A percentile compares a stretch with the other conserved stretches of the same genome.
phyloP scores from a whole-genome alignment of 2,797 vertebrate genomes.

The Oryzias dopingdopingensis region DNA sequence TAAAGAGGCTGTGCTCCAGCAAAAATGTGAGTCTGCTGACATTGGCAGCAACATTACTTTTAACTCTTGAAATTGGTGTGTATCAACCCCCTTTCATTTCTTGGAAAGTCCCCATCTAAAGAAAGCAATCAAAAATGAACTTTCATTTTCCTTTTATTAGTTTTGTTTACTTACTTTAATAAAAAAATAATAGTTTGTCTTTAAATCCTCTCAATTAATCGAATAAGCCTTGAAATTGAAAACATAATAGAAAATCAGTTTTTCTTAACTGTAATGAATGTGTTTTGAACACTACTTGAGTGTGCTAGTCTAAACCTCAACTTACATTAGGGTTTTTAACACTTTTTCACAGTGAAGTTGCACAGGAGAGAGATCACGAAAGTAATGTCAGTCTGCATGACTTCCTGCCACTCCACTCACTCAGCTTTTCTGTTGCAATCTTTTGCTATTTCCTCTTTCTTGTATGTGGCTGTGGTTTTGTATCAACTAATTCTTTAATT shows the following conservation, averaged over 20 bases:
- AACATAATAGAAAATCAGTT: too few species aligned
- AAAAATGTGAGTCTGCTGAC: conserved; percentile 19
- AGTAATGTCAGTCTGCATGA: conserved; percentile 14
- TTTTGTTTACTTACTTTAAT: too few species aligned
- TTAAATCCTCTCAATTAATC: too few species aligned
- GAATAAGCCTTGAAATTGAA: too few species aligned
- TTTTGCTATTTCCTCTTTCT: conserved; percentile 60
- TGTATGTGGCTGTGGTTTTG: not conserved
- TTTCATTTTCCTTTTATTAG: too few species aligned
- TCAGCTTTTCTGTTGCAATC: conserved; percentile 52
- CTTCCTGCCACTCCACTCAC: conserved; percentile 44
- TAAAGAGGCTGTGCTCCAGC: conserved; percentile 5
- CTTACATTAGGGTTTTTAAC: not conserved
- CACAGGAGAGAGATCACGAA: conserved; percentile 25
- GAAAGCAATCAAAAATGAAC: too few species aligned
- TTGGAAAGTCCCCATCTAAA: too few species aligned
- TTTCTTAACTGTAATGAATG: not conserved
- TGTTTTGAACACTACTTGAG: not conserved
- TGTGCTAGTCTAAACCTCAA: not conserved
- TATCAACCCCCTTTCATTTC: too few species aligned
- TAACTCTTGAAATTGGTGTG: not conserved
- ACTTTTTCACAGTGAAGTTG: conserved; percentile 5
- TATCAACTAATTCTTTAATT: not conserved
- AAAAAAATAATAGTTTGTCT: too few species aligned
- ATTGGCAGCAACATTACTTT: not conserved